A percentile compares a stretch with the other conserved stretches of the same genome.
These are phyloP conservation scores for Oryctes rhinoceros DNA, from an alignment of 1,140 invertebrate species.

Conservation along the genomic window DNA sequence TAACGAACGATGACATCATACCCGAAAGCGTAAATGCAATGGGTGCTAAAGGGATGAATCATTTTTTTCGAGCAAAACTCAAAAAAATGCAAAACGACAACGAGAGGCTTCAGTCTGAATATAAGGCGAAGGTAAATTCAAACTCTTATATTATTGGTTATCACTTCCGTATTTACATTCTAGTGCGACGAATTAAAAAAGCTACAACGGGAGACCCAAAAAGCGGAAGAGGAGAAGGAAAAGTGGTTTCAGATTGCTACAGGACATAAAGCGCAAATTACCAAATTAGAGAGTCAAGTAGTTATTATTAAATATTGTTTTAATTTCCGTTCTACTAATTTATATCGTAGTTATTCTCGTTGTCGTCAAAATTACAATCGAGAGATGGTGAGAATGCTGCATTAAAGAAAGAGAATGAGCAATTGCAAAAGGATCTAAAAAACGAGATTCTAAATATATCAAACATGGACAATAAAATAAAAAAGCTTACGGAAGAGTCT, in stretches of 20 bases:
- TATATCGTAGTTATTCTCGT: slow-evolving; percentile 42
- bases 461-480: slow-evolving; percentile 61
- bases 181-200: slow-evolving; percentile 60
- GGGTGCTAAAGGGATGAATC: slow-evolving; percentile 55
- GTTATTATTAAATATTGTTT: neutral
- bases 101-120: slow-evolving; percentile 58
- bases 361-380: slow-evolving; percentile 58
- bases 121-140: slow-evolving; percentile 60
- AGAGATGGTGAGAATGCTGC: slow-evolving; percentile 60
- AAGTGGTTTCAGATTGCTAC: slow-evolving; percentile 59
- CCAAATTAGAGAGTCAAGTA: slow-evolving; percentile 60
- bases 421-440: slow-evolving; percentile 63
- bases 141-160: slow-evolving; percentile 29
- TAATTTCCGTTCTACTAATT: neutral
- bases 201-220: slow-evolving; percentile 61
- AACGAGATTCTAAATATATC: slow-evolving; percentile 55
- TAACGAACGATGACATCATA: slow-evolving; percentile 38
- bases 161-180: slow-evolving; percentile 26
- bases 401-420: slow-evolving; percentile 64
- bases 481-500: slow-evolving; percentile 62
- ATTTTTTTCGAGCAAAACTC: slow-evolving; percentile 62
- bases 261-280: slow-evolving; percentile 56
- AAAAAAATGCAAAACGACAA: slow-evolving; percentile 61
- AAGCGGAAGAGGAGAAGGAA: slow-evolving; percentile 58
- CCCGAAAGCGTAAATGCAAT: slow-evolving; percentile 48